A percentile compares a stretch with the other conserved stretches of the same genome.
phyloP scores from a whole-genome alignment of 2,797 vertebrate species.

The Gymnoscopelus microlampas region DNA sequence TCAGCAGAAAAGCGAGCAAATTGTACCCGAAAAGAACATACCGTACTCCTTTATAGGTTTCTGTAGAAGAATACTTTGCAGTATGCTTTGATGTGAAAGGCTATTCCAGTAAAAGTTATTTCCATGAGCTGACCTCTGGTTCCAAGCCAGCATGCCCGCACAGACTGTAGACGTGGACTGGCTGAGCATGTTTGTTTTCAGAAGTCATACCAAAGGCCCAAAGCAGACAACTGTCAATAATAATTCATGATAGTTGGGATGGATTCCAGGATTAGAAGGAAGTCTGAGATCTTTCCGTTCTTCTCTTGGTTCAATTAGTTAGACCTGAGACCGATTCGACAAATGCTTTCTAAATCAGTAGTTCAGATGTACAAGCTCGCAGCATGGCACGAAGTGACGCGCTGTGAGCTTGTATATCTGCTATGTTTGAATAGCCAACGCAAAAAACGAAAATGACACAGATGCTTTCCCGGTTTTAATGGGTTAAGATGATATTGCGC shows the following conservation, averaged over 20 bases:
- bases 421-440: too few relatives aligned
- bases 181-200: conserved; percentile 36
- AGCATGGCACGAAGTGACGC: too few relatives aligned
- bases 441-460: too few relatives aligned
- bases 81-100: conserved; percentile 28
- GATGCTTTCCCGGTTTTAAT: too few relatives aligned
- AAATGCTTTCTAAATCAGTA: too few relatives aligned
- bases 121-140: conserved; percentile 35
- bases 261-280: neutral
- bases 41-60: conserved; percentile 45
- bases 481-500: too few relatives aligned
- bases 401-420: too few relatives aligned
- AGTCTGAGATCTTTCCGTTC: neutral
- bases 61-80: conserved; percentile 57
- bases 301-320: neutral
- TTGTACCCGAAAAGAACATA: conserved; percentile 57
- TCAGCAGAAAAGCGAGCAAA: conserved; percentile 45
- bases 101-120: conserved; percentile 36
- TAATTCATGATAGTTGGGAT: neutral
- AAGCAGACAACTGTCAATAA: conserved; percentile 21
- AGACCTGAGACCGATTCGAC: too few relatives aligned
- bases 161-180: conserved; percentile 22
- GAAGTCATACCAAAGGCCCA: conserved; percentile 6
- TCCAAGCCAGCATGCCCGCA: conserved; percentile 10
- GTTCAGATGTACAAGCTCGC: too few relatives aligned